A percentile compares a stretch with the other conserved stretches of the same genome.
phyloP scores from a whole-genome alignment of 2,888 invertebrate genomes.

The Zygaena filipendulae region DNA sequence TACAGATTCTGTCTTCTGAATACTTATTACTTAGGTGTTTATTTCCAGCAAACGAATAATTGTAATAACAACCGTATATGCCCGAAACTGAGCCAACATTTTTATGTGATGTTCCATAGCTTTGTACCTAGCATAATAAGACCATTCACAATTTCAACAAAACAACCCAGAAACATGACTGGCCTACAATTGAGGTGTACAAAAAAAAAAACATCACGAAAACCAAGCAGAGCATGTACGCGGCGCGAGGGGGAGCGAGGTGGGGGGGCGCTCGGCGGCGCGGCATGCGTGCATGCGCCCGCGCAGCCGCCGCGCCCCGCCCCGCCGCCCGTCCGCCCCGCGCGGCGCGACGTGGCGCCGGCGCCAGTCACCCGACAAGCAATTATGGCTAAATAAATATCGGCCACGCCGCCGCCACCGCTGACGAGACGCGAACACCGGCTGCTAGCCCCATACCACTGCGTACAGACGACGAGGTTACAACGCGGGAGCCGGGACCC shows the following conservation, averaged over 20 bases:
- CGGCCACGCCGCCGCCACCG: conserved; percentile 56
- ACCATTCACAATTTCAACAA: conserved; percentile 62
- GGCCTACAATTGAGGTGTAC: conserved; percentile 48
- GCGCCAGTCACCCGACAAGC: conserved; percentile 64
- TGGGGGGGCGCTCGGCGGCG: conserved; percentile 46
- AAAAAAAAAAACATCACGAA: conserved; percentile 53
- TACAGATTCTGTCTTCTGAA: too few species aligned
- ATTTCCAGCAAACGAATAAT: too few species aligned
- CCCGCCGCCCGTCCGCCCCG: conserved; percentile 20
- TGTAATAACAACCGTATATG: too few species aligned
- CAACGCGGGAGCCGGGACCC: too few species aligned
- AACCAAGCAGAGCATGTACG: conserved; percentile 56
- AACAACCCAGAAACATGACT: conserved; percentile 55
- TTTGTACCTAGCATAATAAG: too few species aligned
- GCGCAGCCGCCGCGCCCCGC: conserved; percentile 21
- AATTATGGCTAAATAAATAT: conserved; percentile 69
- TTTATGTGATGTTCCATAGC: too few species aligned
- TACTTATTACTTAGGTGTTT: too few species aligned
- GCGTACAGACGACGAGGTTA: too few species aligned
- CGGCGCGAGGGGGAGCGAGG: too few species aligned
- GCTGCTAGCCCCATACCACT: too few species aligned
- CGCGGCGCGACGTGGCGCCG: conserved; percentile 59
- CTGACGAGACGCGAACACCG: conserved; percentile 31
- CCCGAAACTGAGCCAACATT: too few species aligned
- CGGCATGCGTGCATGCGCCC: conserved; percentile 20